Evolutionary conservation across 2,888 invertebrate species (phyloP), one percentile per base, ranked within the genome.

Genomic region (Amorpha juglandis): DNA sequence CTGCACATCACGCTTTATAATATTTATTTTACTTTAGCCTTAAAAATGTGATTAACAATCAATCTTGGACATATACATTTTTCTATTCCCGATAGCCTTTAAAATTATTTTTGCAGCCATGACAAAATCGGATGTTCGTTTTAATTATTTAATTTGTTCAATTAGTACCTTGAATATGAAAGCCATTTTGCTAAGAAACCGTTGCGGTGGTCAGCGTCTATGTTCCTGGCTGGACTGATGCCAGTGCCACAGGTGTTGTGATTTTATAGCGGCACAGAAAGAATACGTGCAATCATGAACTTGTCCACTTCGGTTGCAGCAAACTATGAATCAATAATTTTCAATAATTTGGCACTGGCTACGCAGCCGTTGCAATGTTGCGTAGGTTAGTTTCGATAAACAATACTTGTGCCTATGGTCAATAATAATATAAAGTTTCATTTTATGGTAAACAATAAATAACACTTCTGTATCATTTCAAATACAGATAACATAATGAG

Each of bases 291-390:
- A 91, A 92, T 90, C 84, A 84, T 85, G 83, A 85, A 83, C 83
- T 86, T 86, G 87, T 82, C 79, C 76, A 81, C 69, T 70, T 71
- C 73, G 75, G 83, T 92, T 92, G 91, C 91, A 71, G 86, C 88
- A 88, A 85, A 85, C 86, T 89, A 91, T 91, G 91, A 90, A 90
- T 89, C 91, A 91, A 92, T 90, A 89, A 88, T 91, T 92, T 89
- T 90, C 87, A 87, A 87, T 91, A 84, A 83, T 91, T 89, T 75
- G 84, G 79, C 77, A 70, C 63, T 64, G 74, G 72, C 75, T 82
- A 90, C 88, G 87, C 86, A 86, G 81, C 76, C 82, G 81, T 82
- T 84, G 77, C 80, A 82, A 76, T 70, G 74, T 88, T 88, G 88
- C 88, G 87, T 87, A 84, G 74, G 70, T 81, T 78, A 72, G 68